Base-by-base conservation (phyloP, 2,797 vertebrate species). In the Petrocephalus sullivani region DNA sequence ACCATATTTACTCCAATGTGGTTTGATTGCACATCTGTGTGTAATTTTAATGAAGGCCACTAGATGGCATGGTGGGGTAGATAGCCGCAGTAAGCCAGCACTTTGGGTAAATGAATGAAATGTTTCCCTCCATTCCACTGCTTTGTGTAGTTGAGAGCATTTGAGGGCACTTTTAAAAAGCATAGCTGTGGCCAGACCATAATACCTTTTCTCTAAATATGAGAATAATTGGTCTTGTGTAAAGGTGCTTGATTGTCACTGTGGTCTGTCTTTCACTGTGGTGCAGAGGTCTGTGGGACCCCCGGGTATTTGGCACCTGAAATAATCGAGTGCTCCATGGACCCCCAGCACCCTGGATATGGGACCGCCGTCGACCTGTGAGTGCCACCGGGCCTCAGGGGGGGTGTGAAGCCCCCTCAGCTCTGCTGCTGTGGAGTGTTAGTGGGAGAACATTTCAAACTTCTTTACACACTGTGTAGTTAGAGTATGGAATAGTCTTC, bases 251-350 rank as follows among this genome's bases (percentile, higher is more conserved):
- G 28, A 86, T 82, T 83, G 53, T 54, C 37, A 58, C n/a, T 75
- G 12, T 51, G 4, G 6, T n/a, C 19, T 56, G 82, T 89, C 56
- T 85, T 21, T 92, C 58, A 91, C 1, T 56, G 4, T 28, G 21
- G 10, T 78, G 16, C 92, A 99, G 98, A 99, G 92, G 96, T 99
- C 88, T 99, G 97, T 49, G 98, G 98, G 89, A 99, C 98, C 0
- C 98, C 98, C 57, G 97, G 96, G 14, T 99, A 99, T 92, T 95
- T 99, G 88, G 98, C 98, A 51, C 98, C 98, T 0, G 98, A 99
- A 94, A 99, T 99, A 91, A 96, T 99, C 0, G 95, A 98, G 91
- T 99, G 98, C 91, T 99, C 98, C 91, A 99, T 99, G 98, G 96
- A 99, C 0, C 92, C 96, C 0, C 93, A 94, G 87, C 97, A 99